Evolutionary conservation across 2,113 vertebrate species (phyloP).

Genomic region (Geococcyx californianus): DNA sequence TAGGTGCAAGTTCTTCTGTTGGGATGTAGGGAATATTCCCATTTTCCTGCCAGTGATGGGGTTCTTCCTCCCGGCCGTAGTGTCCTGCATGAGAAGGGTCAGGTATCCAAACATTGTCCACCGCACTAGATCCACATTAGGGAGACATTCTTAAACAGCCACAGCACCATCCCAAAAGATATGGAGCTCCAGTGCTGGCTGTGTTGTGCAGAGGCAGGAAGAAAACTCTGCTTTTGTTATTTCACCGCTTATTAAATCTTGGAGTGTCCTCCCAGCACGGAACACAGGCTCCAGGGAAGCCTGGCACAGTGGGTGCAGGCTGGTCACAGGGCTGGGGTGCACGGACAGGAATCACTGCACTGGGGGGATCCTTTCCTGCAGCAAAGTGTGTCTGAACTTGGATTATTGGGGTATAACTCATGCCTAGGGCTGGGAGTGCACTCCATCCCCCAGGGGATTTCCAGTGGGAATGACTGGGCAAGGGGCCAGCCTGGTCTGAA

Average conservation of each 20-base stretch:
- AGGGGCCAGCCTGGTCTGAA: background rate
- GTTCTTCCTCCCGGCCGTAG: background rate
- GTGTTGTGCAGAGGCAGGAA: background rate
- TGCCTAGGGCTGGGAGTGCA: rapidly evolving
- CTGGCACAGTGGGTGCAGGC: rapidly evolving
- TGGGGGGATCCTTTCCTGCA: background rate
- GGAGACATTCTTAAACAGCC: background rate
- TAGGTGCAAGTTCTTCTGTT: background rate
- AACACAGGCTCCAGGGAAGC: rapidly evolving
- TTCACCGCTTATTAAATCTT: background rate
- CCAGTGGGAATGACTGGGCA: background rate
- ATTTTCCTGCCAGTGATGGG: background rate
- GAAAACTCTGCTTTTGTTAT: background rate
- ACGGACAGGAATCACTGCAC: rapidly evolving
- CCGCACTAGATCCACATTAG: background rate
- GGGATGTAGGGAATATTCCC: background rate
- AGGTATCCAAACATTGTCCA: background rate
- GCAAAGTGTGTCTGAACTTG: background rate
- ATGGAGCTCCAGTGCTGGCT: background rate
- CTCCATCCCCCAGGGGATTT: background rate
- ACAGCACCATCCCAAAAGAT: background rate
- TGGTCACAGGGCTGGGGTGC: background rate
- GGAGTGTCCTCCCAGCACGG: background rate
- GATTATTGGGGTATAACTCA: background rate
- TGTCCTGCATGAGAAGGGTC: background rate